Evolutionary conservation across 2,888 invertebrate species (phyloP), one percentile per base, ranked within the genome.

Genomic region (Limnephilus auricula): DNA sequence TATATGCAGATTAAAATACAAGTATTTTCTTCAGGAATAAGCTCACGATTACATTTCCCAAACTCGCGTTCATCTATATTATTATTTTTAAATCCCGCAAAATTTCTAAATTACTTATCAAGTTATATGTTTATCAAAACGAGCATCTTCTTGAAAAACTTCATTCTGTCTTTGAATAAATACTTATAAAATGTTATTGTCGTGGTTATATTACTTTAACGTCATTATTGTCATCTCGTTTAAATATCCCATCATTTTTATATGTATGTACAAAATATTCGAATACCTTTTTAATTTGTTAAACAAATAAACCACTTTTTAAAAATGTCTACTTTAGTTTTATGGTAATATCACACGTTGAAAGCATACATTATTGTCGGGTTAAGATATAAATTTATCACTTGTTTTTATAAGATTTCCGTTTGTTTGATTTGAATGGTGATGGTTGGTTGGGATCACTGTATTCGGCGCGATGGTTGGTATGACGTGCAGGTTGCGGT

Each of bases 281-380:
- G 34, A 82, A 82, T 82, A 6, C 82, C 34, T 34, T 82, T 25
- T 65, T 65, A 34, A 34, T 82, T 82, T 82, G 10, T 82, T 37
- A 37, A 34, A 82, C 37, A 34, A 82, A 82, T 82, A 34, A 65
- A 25, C 34, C 82, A 82, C 82, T 82, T 37, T 32, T 34, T 34
- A 25, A 25, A 82, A 34, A 82, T 82, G 82, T 82, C 32, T 82
- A 82, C 34, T 82, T 82, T 32, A 82, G 34, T 34, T 82, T 82
- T 82, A 82, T 32, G 82, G 34, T 85, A 85, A 85, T 85, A 85
- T 85, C 85, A 85, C 85, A 85, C 45, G 37, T 85, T 85, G 12
- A 85, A 45, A 85, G 85, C 85, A 34, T 34, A 88, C 40, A 86
- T 86, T 88, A 88, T 88, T 88, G 87, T 88, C 87, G 86, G 30